Conservation (phyloP, 2,113 vertebrate species). For the Tychaedon coryphoeus region DNA sequence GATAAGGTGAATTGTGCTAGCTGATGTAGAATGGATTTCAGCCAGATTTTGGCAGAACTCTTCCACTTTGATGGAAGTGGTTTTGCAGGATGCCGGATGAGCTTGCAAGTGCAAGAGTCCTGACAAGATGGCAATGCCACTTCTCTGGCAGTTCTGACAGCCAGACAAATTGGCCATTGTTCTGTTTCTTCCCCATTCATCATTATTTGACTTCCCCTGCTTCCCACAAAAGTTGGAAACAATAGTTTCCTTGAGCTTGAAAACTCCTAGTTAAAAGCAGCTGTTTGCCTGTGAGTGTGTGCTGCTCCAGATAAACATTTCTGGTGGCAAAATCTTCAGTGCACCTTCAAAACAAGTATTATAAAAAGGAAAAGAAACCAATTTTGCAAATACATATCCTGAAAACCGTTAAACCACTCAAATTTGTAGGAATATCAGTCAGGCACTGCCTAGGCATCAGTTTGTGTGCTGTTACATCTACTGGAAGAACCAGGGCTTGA, state of each 20-base stretch:
- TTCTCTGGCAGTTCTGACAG: not conserved
- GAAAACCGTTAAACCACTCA: not conserved
- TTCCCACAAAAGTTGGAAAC: not conserved
- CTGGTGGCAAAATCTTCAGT: not conserved
- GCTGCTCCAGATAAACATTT: not conserved
- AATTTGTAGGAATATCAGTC: not conserved
- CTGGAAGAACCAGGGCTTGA: not conserved
- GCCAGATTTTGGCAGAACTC: not conserved
- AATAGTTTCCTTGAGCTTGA: not conserved
- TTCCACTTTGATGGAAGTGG: not conserved
- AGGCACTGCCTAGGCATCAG: not conserved
- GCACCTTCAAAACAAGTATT: not conserved
- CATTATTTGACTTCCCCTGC: not conserved
- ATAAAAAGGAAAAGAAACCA: not conserved
- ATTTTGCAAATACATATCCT: not conserved
- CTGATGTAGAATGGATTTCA: not conserved
- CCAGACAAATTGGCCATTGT: constrained; percentile 14
- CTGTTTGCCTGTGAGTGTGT: not conserved
- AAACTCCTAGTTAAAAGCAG: not conserved
- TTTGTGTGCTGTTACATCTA: not conserved
- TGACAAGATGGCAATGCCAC: not conserved
- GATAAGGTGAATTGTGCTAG: not conserved
- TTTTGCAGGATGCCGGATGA: not conserved
- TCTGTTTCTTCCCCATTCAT: constrained; percentile 1
- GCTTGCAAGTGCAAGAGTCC: not conserved